Evolutionary conservation across 2,113 vertebrate genomes (phyloP).

Genomic region (Oxyura jamaicensis): DNA sequence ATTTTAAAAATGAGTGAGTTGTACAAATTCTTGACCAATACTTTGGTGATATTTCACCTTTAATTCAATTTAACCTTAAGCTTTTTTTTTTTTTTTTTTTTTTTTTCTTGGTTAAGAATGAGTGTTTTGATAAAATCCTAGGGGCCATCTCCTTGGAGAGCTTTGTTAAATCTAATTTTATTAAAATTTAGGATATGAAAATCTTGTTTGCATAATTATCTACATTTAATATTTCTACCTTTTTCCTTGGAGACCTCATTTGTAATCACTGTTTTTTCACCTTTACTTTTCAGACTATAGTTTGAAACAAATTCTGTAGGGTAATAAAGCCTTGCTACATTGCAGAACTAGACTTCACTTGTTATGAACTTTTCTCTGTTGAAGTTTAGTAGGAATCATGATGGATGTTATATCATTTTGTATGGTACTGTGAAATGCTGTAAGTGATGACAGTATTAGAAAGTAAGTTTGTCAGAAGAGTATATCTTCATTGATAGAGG

Average conservation of each 20-base stretch:
- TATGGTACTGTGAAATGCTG: neutral
- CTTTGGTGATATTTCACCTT: neutral
- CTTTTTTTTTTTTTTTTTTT: slow-evolving; percentile 29
- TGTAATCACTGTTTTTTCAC: slow-evolving; percentile 7
- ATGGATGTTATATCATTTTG: neutral
- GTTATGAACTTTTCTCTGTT: neutral
- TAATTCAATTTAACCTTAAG: slow-evolving; percentile 70
- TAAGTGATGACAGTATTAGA: neutral
- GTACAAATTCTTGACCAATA: neutral
- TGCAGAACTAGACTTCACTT: neutral
- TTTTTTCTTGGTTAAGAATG: neutral
- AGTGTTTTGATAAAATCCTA: slow-evolving; percentile 73
- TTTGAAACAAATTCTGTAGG: neutral
- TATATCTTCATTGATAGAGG: neutral
- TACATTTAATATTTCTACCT: slow-evolving; percentile 73
- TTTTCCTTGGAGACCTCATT: slow-evolving; percentile 62
- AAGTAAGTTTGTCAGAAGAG: neutral
- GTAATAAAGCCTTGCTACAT: neutral
- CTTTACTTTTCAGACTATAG: neutral
- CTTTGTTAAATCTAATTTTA: slow-evolving; percentile 76
- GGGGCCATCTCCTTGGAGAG: slow-evolving; percentile 45
- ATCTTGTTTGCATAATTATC: slow-evolving; percentile 76
- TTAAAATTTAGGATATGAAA: slow-evolving; percentile 73
- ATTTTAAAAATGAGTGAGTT: neutral
- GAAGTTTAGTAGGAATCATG: neutral